These are phyloP conservation scores for Euzophera pinguis DNA, from an alignment of 2,888 invertebrate species.

Conservation along the genomic window DNA sequence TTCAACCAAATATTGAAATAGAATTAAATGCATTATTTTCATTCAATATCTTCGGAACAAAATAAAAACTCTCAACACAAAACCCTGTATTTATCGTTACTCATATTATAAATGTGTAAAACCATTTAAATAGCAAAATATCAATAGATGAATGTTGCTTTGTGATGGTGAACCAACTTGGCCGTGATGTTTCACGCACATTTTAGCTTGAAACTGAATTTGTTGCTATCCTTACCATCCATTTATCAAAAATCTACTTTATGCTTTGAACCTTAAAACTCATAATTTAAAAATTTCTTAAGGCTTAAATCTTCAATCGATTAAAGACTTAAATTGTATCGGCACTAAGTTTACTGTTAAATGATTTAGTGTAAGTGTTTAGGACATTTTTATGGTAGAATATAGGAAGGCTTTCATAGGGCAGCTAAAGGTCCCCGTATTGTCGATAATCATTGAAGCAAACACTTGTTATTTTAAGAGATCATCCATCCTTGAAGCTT, in stretches of 20 bases:
- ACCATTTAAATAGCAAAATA: constrained; percentile 76
- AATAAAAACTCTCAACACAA: constrained; percentile 61
- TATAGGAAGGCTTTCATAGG: constrained; percentile 65
- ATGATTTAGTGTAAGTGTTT: background rate
- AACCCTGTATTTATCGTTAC: constrained; percentile 70
- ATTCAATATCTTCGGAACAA: constrained; percentile 70
- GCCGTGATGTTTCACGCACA: constrained; percentile 76
- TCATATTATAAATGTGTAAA: constrained; percentile 79
- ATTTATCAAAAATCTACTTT: constrained; percentile 25
- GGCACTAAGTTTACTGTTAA: constrained; percentile 13
- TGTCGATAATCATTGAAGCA: constrained; percentile 80
- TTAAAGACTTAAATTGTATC: constrained; percentile 13
- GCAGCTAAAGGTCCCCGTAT: constrained; percentile 75
- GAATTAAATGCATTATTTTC: constrained; percentile 74
- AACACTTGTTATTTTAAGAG: constrained; percentile 81
- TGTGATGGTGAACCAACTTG: constrained; percentile 78
- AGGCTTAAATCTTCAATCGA: constrained; percentile 4
- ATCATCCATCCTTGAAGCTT: constrained; percentile 78
- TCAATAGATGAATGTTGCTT: constrained; percentile 75
- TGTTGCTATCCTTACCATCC: constrained; percentile 28
- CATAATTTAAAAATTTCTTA: background rate
- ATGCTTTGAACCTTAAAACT: constrained; percentile 23
- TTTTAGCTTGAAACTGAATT: constrained; percentile 60
- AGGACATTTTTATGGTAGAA: constrained; percentile 32
- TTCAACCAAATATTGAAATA: constrained; percentile 69